phyloP scores from a whole-genome alignment of 2,113 vertebrate genomes.

The Leuciscus idus region DNA sequence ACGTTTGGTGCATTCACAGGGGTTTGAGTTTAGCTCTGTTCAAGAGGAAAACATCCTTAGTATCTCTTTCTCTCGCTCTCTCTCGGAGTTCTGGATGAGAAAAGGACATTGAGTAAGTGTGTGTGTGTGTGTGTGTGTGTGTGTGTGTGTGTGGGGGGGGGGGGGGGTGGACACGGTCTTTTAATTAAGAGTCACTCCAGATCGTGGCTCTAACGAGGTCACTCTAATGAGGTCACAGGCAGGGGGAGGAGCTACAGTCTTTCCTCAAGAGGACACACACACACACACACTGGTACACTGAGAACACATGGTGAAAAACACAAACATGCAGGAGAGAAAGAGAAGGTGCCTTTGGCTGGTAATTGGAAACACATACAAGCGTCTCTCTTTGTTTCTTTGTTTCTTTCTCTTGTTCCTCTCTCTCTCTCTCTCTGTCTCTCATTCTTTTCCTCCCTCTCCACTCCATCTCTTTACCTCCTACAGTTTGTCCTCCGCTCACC shows the following conservation, averaged over 20 bases:
- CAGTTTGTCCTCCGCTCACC: slow-evolving; percentile 14
- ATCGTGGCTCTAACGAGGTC: slow-evolving; percentile 57
- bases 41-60: background rate
- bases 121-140: slow-evolving; percentile 11
- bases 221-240: slow-evolving; percentile 62
- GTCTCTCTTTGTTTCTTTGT: slow-evolving; percentile 64
- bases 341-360: slow-evolving; percentile 80
- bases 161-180: slow-evolving; percentile 16
- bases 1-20: background rate
- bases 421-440: background rate
- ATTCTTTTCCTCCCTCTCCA: background rate
- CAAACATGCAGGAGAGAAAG: slow-evolving; percentile 4
- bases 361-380: slow-evolving; percentile 80
- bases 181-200: slow-evolving; percentile 59
- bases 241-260: slow-evolving; percentile 48
- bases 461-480: slow-evolving; percentile 48
- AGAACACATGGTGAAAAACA: slow-evolving; percentile 22
- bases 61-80: background rate
- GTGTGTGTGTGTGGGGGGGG: too few relatives aligned
- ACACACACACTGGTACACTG: slow-evolving; percentile 33
- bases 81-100: background rate
- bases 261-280: slow-evolving; percentile 53
- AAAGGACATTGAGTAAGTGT: slow-evolving; percentile 5
- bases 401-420: background rate
- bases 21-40: background rate